A percentile compares a stretch with the other conserved stretches of the same genome.
phyloP scores from a whole-genome alignment of 2,888 invertebrate genomes.

The Lasioglossum marginatum region DNA sequence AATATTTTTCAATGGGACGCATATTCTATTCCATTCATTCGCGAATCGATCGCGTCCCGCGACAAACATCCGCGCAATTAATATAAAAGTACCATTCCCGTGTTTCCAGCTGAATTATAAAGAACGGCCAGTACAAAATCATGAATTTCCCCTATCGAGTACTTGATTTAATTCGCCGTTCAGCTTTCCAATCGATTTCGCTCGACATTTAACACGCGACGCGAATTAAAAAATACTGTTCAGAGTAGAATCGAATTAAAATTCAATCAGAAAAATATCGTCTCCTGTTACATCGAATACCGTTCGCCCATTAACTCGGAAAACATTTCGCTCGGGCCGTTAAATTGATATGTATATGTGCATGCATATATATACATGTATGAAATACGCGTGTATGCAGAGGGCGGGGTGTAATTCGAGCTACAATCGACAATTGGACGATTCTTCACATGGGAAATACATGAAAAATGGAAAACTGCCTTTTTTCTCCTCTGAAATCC shows the following conservation, averaged over 20 bases:
- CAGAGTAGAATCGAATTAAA: slow-evolving; percentile 32
- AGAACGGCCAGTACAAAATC: neutral
- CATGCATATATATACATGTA: neutral
- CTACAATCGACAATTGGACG: neutral
- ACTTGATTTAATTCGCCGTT: slow-evolving; percentile 1
- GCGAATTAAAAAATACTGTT: slow-evolving; percentile 6
- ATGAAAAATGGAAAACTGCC: neutral
- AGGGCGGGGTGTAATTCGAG: neutral
- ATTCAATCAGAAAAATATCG: slow-evolving; percentile 27
- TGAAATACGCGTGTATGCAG: neutral
- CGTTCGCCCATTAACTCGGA: slow-evolving; percentile 15
- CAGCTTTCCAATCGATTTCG: slow-evolving; percentile 8
- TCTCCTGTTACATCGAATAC: slow-evolving; percentile 24
- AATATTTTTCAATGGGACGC: neutral
- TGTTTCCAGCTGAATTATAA: neutral
- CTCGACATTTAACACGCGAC: slow-evolving; percentile 4
- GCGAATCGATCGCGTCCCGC: neutral
- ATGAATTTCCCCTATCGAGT: neutral
- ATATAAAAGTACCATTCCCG: neutral
- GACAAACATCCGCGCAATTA: neutral
- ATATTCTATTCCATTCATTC: neutral
- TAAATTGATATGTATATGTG: neutral
- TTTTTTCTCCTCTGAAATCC: neutral
- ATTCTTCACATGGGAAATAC: neutral
- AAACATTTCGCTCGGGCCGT: slow-evolving; percentile 7